phyloP scores from a whole-genome alignment of 2,797 vertebrate species.

The Telmatherina bonti region DNA sequence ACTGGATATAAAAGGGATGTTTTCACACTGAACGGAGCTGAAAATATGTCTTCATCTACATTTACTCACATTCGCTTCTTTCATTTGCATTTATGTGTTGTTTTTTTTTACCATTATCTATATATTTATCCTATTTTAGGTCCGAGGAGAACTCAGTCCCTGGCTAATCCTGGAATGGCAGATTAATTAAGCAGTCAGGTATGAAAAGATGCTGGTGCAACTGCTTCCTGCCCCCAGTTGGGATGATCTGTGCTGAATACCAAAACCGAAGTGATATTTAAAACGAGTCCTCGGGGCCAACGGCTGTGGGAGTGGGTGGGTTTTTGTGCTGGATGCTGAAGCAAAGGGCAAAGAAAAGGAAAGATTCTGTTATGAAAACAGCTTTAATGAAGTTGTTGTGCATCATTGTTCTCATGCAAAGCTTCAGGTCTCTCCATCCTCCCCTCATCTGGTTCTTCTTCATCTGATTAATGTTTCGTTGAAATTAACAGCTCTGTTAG shows the following conservation, averaged over 20 bases:
- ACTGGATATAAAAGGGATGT: background rate
- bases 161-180: background rate
- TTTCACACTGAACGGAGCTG: too few species aligned
- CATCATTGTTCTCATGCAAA: conserved; percentile 3
- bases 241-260: background rate
- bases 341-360: conserved; percentile 11
- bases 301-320: conserved; percentile 29
- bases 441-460: conserved; percentile 20
- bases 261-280: background rate
- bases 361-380: conserved; percentile 22
- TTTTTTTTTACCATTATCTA: background rate
- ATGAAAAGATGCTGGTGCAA: background rate
- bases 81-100: background rate
- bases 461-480: conserved; percentile 46
- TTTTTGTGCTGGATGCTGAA: conserved; percentile 22
- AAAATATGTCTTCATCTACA: background rate
- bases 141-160: background rate
- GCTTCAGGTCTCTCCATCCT: conserved; percentile 21
- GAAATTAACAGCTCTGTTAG: conserved; percentile 45
- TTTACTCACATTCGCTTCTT: background rate
- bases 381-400: conserved; percentile 17
- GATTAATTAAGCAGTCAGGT: background rate
- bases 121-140: background rate
- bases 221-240: background rate
- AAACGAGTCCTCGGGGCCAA: conserved; percentile 12